A percentile compares a stretch with the other conserved stretches of the same genome.
Evolutionary conservation across 2,888 invertebrate genomes (phyloP).

Genomic region (Melanargia galathea): DNA sequence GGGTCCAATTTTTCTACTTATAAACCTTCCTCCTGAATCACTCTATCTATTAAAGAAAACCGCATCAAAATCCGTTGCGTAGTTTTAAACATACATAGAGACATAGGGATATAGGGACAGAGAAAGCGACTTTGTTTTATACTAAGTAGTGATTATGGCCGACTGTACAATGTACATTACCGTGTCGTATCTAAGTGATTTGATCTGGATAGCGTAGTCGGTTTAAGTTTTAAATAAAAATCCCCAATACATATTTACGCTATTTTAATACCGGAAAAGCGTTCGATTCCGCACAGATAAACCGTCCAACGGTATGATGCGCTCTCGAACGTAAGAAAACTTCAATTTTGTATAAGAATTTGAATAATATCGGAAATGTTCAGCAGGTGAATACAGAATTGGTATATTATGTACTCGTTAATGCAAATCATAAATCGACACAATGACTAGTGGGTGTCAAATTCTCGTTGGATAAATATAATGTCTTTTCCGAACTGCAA

Average conservation of each 20-base stretch:
- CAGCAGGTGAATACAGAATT: neutral
- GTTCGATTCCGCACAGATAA: constrained; percentile 29
- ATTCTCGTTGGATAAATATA: too few relatives aligned
- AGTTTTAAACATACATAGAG: too few relatives aligned
- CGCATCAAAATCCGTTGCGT: too few relatives aligned
- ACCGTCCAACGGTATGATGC: constrained; percentile 25
- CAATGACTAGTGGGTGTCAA: too few relatives aligned
- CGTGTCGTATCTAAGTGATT: constrained; percentile 42
- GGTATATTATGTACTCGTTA: neutral
- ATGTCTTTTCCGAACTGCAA: too few relatives aligned
- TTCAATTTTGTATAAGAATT: constrained; percentile 15
- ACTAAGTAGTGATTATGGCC: too few relatives aligned
- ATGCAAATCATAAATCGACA: neutral
- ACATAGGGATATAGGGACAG: too few relatives aligned
- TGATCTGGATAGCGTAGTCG: constrained; percentile 40
- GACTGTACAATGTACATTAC: constrained; percentile 22
- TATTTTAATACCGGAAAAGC: constrained; percentile 32
- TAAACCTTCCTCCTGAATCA: too few relatives aligned
- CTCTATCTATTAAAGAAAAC: too few relatives aligned
- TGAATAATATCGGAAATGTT: constrained; percentile 13
- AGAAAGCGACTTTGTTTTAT: too few relatives aligned
- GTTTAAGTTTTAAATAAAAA: constrained; percentile 38
- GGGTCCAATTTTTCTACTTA: too few relatives aligned
- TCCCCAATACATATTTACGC: constrained; percentile 24
- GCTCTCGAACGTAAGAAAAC: constrained; percentile 28